phyloP scores from a whole-genome alignment of 2,888 invertebrate species.

The Eugnorisma glareosa region DNA sequence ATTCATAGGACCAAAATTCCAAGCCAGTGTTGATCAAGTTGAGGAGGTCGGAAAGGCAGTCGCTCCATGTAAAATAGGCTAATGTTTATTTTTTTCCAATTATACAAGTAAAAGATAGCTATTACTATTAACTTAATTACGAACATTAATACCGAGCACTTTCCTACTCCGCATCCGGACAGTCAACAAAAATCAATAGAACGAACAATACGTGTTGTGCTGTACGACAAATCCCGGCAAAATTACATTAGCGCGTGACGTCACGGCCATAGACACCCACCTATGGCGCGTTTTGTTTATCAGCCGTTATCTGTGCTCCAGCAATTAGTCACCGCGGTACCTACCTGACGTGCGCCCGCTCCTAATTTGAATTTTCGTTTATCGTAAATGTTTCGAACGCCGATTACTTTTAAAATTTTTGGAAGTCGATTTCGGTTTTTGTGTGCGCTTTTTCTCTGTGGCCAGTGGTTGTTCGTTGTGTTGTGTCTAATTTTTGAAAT shows the following conservation, averaged over 20 bases:
- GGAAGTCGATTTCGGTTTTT: conserved; percentile 18
- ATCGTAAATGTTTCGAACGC: conserved; percentile 53
- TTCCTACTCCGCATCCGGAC: conserved; percentile 19
- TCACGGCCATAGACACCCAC: conserved; percentile 64
- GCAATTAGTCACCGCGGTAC: conserved; percentile 82
- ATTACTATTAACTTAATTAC: conserved; percentile 14
- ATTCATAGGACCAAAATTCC: neutral
- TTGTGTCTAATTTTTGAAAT: conserved; percentile 8
- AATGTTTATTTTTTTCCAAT: neutral
- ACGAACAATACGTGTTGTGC: conserved; percentile 52
- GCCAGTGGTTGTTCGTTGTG: conserved; percentile 6
- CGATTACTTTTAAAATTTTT: conserved; percentile 38
- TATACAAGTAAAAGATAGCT: neutral
- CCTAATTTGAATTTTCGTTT: conserved; percentile 58
- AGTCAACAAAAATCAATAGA: conserved; percentile 64
- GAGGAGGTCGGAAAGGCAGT: too few relatives aligned
- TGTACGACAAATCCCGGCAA: conserved; percentile 74
- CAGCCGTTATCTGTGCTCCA: conserved; percentile 80
- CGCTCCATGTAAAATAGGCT: too few relatives aligned
- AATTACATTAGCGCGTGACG: conserved; percentile 77
- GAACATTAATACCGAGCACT: neutral
- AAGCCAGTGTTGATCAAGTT: neutral
- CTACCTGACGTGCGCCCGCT: conserved; percentile 75
- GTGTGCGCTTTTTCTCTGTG: conserved; percentile 1
- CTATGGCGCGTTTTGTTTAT: conserved; percentile 78